Base-by-base conservation (phyloP, 2,797 vertebrate genomes). In the Sebastes miniatus region DNA sequence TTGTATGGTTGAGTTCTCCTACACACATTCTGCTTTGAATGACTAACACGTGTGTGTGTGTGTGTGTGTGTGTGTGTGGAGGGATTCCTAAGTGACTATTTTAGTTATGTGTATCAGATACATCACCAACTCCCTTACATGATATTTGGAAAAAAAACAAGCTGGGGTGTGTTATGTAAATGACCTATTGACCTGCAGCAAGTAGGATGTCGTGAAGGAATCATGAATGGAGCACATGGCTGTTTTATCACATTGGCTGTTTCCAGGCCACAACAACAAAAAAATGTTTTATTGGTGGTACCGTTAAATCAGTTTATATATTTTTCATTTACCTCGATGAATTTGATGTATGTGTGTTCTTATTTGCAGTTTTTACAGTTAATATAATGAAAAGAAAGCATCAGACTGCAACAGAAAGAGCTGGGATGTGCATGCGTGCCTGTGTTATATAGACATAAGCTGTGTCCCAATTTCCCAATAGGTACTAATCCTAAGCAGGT, bases 51-150 rank as follows among this genome's bases (percentile, higher is more conserved):
- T 82, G 50, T 75, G n/a, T 86, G 63, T 87, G 84, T 85, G 84
- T 84, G 87, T 81, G 24, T 18, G 56, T 75, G 84, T 85, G 84
- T 84, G 87, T 81, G 24, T 18, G 56, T 75, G 83, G 87, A 74
- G 89, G 90, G 80, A 88, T 88, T 92, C 91, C 90, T 90, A 7
- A 56, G 22, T 6, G 34, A 58, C 81, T 91, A 88, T 89, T 93
- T 76, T 79, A 59, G 79, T 77, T 36, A n/a, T 62, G 39, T 36
- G 36, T 32, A 77, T 57, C 39, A 62, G 62, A 91, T 85, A 83
- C 83, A 74, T 82, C 76, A 85, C 18, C 65, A 47, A 47, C 69
- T 67, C 68, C 12, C 16, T 56, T 62, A 22, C 50, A 72, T 71
- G 62, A 71, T 66, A 69, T 79, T 66, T 71, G 8, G 5, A 62